Conservation (phyloP, 1,140 invertebrate species). For the Globodera rostochiensis region DNA sequence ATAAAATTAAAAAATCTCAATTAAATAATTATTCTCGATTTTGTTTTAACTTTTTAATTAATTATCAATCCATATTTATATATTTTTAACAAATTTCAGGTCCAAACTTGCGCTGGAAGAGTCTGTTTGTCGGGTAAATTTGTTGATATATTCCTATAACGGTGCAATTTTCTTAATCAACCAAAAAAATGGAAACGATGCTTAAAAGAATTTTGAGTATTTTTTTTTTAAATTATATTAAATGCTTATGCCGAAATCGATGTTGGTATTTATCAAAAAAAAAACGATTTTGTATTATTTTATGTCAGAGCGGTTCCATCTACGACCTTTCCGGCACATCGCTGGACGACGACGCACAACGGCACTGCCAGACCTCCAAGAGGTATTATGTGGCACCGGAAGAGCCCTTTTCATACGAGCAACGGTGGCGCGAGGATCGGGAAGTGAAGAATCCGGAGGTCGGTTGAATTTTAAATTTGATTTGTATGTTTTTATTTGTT, state of each 20-base stretch:
- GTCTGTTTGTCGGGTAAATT: conserved; percentile 30
- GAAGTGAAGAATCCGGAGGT: conserved; percentile 45
- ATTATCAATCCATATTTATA: too few species aligned
- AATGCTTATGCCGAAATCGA: neutral
- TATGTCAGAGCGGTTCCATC: conserved; percentile 32
- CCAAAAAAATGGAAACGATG: too few species aligned
- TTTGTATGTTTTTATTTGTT: neutral
- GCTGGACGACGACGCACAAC: conserved; percentile 39
- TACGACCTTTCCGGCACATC: conserved; percentile 31
- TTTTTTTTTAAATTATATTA: neutral
- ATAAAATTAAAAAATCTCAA: too few species aligned
- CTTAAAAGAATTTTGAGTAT: neutral
- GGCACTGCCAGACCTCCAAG: conserved; percentile 40
- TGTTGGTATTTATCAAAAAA: too few species aligned
- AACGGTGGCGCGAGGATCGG: conserved; percentile 31
- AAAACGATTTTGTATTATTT: too few species aligned
- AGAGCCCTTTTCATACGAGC: conserved; percentile 41
- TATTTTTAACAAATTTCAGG: neutral
- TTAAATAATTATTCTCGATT: too few species aligned
- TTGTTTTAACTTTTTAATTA: too few species aligned
- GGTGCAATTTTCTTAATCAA: too few species aligned
- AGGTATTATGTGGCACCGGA: conserved; percentile 37
- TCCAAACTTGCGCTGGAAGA: conserved; percentile 44
- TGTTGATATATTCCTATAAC: too few species aligned
- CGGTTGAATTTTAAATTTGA: conserved; percentile 1